Conservation (phyloP, 2,113 vertebrate species). For the Anguilla japonica region DNA sequence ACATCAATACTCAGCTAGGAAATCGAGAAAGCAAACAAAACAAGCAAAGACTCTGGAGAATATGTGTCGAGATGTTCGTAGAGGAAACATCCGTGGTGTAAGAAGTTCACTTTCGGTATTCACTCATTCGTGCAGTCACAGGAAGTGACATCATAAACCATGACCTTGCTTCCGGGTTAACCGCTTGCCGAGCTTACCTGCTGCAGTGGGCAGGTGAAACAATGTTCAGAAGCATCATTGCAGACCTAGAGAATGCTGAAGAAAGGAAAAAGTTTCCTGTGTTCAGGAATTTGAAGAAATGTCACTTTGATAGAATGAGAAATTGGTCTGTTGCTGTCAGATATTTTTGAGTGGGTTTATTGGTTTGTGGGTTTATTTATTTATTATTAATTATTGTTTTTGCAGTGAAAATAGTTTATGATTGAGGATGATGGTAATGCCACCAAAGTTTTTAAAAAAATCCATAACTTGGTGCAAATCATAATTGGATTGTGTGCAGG, state of each 20-base stretch:
- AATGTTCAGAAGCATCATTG: neutral
- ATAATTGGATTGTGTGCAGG: too few relatives aligned
- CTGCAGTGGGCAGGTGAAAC: neutral
- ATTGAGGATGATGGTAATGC: too few relatives aligned
- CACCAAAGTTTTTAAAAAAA: too few relatives aligned
- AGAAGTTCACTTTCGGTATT: neutral
- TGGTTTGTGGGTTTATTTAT: neutral
- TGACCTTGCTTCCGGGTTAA: neutral
- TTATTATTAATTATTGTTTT: too few relatives aligned
- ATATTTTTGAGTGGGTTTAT: neutral
- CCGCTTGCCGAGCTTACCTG: neutral
- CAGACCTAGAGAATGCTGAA: neutral
- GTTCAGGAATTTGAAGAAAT: neutral
- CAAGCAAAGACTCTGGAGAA: neutral
- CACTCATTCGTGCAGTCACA: neutral
- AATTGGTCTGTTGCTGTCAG: neutral
- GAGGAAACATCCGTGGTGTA: neutral
- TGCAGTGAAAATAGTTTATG: too few relatives aligned
- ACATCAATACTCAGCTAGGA: neutral
- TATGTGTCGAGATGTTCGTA: neutral
- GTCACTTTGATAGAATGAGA: neutral
- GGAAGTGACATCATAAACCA: neutral
- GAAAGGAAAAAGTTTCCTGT: neutral
- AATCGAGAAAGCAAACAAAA: neutral
- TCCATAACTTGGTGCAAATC: too few relatives aligned